Evolutionary conservation across 2,888 invertebrate genomes (phyloP).

Genomic region (Agapetus fuscipes): DNA sequence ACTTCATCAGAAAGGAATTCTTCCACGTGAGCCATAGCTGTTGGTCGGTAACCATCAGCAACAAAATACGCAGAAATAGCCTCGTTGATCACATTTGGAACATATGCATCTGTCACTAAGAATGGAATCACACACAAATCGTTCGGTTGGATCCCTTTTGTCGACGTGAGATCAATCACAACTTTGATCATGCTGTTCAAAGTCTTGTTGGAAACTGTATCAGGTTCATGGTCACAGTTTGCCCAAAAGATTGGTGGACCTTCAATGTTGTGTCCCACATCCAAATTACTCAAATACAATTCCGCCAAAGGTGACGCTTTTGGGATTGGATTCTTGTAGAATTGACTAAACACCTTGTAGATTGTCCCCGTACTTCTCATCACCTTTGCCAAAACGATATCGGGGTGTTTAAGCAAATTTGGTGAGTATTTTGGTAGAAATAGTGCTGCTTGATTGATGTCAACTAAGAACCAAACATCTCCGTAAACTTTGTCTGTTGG

Average conservation of each 20-base stretch:
- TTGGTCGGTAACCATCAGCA: slow-evolving; percentile 28
- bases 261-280: slow-evolving; percentile 26
- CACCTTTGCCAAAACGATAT: slow-evolving; percentile 27
- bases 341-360: slow-evolving; percentile 28
- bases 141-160: slow-evolving; percentile 30
- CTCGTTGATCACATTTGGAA: slow-evolving; percentile 26
- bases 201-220: slow-evolving; percentile 9
- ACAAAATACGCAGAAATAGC: slow-evolving; percentile 28
- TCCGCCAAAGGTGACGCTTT: slow-evolving; percentile 23
- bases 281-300: slow-evolving; percentile 24
- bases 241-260: slow-evolving; percentile 31
- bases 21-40: slow-evolving; percentile 28
- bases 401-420: slow-evolving; percentile 26
- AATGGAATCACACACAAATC: slow-evolving; percentile 31
- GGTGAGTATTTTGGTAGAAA: slow-evolving; percentile 30
- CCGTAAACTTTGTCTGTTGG: slow-evolving; percentile 24
- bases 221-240: slow-evolving; percentile 14
- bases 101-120: slow-evolving; percentile 25
- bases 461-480: slow-evolving; percentile 31
- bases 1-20: slow-evolving; percentile 24
- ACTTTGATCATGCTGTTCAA: slow-evolving; percentile 25
- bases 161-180: slow-evolving; percentile 29
- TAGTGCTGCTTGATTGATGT: slow-evolving; percentile 30
- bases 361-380: slow-evolving; percentile 30
- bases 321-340: slow-evolving; percentile 27